phyloP scores from a whole-genome alignment of 30 jellyfish, hydroid and myxozoan species.

The Chrysaora quinquecirrha region DNA sequence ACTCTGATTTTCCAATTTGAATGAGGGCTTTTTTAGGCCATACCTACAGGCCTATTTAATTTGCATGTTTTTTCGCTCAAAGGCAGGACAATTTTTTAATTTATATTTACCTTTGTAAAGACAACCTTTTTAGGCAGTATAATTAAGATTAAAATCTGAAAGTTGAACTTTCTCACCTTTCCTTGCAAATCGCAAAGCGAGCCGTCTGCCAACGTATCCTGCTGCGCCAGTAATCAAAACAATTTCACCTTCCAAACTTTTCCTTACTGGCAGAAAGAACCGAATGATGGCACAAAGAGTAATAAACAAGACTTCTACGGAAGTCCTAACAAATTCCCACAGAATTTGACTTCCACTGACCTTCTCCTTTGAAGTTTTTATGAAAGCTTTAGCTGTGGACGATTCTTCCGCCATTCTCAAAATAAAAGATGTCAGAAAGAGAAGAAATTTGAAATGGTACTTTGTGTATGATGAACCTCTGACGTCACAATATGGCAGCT shows the following conservation, averaged over 20 bases:
- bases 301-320: conserved; percentile 25
- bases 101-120: too few relatives aligned
- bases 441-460: too few relatives aligned
- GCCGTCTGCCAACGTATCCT: conserved; percentile 79
- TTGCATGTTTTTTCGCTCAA: too few relatives aligned
- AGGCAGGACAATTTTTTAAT: too few relatives aligned
- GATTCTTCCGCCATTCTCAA: background rate
- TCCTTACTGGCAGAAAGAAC: conserved; percentile 59
- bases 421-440: too few relatives aligned
- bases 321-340: conserved; percentile 31
- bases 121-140: too few relatives aligned
- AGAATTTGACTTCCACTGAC: conserved; percentile 10
- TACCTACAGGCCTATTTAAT: too few relatives aligned
- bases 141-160: too few relatives aligned
- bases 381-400: conserved; percentile 1
- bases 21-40: too few relatives aligned
- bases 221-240: conserved; percentile 95
- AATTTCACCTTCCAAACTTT: conserved; percentile 76
- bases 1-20: too few relatives aligned
- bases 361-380: conserved; percentile 30
- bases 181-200: conserved; percentile 68
- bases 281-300: conserved; percentile 30
- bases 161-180: conserved; percentile 75
- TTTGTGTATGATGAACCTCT: too few relatives aligned
- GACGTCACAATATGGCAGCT: too few relatives aligned